A percentile compares a stretch with the other conserved stretches of the same genome.
These are phyloP conservation scores for Linurgus olivaceus DNA, from an alignment of 2,797 vertebrate genomes.

Conservation along the genomic window DNA sequence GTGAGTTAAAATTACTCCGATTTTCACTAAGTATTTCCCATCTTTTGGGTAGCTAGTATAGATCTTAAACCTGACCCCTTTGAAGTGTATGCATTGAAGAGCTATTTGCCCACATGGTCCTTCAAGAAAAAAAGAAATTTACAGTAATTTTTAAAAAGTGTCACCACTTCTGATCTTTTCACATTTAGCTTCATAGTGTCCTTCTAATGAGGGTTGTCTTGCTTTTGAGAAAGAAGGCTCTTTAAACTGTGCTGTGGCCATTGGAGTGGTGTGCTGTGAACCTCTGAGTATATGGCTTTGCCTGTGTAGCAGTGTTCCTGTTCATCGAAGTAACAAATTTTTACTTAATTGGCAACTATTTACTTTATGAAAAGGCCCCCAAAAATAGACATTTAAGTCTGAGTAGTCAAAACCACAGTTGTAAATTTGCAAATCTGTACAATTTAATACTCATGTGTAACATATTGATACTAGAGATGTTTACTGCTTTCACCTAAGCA, in stretches of 20 bases:
- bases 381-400: not conserved
- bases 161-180: not conserved
- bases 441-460: not conserved
- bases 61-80: not conserved
- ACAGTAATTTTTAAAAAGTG: not conserved
- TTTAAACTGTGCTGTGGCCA: not conserved
- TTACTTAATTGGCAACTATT: not conserved
- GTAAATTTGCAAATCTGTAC: not conserved
- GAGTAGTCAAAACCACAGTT: not conserved
- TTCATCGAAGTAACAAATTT: not conserved
- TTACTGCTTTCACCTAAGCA: not conserved
- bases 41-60: not conserved
- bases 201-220: not conserved
- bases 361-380: not conserved
- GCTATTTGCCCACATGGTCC: not conserved
- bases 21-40: not conserved
- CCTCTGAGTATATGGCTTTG: not conserved
- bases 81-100: not conserved
- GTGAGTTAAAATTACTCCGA: not conserved
- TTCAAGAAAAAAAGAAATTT: not conserved
- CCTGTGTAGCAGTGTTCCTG: not conserved
- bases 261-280: not conserved
- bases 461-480: not conserved
- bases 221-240: not conserved
- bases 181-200: not conserved